A percentile compares a stretch with the other conserved stretches of the same genome.
Conservation (phyloP, 2,113 vertebrate species). For the Narcine bancroftii region DNA sequence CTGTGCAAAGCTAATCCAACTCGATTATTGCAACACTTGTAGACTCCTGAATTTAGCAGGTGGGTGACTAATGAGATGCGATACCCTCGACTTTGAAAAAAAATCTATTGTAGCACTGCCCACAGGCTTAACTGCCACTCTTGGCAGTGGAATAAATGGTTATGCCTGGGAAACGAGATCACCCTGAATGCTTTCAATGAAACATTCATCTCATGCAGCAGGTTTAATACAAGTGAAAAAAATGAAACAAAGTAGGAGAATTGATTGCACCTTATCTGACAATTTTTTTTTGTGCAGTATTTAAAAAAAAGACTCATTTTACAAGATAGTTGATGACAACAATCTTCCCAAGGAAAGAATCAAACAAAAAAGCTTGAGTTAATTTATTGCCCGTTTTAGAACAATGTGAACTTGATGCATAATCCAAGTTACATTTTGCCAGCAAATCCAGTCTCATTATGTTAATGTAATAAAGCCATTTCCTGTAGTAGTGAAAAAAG, state of each 20-base stretch:
- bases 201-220: not conserved
- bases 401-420: not conserved
- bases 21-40: not conserved
- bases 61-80: not conserved
- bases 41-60: not conserved
- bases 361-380: not conserved
- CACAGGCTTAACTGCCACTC: not conserved
- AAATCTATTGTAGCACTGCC: not conserved
- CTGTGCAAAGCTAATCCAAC: not conserved
- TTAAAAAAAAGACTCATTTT: not conserved
- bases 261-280: not conserved
- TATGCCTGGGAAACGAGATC: not conserved
- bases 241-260: too few species aligned
- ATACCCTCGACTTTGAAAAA: not conserved
- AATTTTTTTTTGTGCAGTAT: not conserved
- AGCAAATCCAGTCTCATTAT: not conserved
- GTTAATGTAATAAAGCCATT: not conserved
- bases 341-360: not conserved
- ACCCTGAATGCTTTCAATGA: conserved; percentile 1
- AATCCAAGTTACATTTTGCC: not conserved
- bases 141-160: not conserved
- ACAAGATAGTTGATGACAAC: not conserved
- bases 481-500: not conserved
- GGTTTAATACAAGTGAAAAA: not conserved
- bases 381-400: not conserved